Evolutionary conservation across 1,140 invertebrate species (phyloP), one percentile per base, ranked within the genome.

Genomic region (Eufriesea mexicana): DNA sequence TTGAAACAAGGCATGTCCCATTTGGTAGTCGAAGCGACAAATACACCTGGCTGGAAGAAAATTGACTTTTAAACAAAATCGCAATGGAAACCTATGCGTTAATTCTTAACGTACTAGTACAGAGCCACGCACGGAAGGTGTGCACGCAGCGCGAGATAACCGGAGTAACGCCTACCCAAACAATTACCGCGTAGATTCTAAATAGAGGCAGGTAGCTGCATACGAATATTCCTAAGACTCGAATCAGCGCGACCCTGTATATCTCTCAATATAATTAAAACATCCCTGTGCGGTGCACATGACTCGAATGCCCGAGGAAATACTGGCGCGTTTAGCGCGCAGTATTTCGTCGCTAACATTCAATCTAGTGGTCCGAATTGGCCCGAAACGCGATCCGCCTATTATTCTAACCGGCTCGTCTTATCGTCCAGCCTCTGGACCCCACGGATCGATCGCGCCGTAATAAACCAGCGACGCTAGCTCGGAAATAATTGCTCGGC

Each of bases 361-460:
- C 25, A 23, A 72, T 72, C 20, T 12, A 55, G 12, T 23, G 18
- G 66, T 10, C 49, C 25, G 20, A 71, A 71, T 71, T 51, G n/a
- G 25, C 18, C 16, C 23, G 51, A 20, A 55, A 72, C 20, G 49
- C 49, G 49, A 72, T 72, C 28, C 51, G 12, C 49, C 28, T 54
- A 71, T 72, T 72, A 68, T 47, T 47, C 66, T 25, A 68, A 68
- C 6, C 66, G 45, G n/a, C 14, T 47, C 14, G 66, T 68, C 66
- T 68, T 68, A 68, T 68, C n/a, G 2, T 68, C 66, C n/a, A 47
- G 23, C n/a, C 45, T 25, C 23, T 47, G 66, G 64, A 66, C 35
- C 18, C 10, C 10, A 23, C 35, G 16, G 2, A 20, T 23, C 64
- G 42, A 42, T 66, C 64, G 20, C n/a, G 5, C 2, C 12, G 23